Conservation (phyloP, 2,113 vertebrate genomes). For the Copsychus sechellarum region DNA sequence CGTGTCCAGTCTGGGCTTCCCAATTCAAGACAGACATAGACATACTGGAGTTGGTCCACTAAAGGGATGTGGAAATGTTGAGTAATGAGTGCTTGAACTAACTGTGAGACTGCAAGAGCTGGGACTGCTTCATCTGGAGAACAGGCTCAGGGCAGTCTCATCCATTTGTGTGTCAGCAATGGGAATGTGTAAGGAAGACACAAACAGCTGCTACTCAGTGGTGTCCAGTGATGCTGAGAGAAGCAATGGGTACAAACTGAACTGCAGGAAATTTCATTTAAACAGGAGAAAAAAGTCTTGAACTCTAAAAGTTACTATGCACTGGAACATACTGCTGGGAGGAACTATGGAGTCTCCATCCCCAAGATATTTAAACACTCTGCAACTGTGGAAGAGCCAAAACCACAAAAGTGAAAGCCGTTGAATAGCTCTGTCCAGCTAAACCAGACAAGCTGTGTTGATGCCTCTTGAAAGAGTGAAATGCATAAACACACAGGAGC, state of each 20-base stretch:
- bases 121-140: not conserved
- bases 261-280: not conserved
- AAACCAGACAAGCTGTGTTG: not conserved
- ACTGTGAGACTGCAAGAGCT: not conserved
- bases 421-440: not conserved
- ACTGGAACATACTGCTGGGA: not conserved
- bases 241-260: not conserved
- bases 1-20: not conserved
- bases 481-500: not conserved
- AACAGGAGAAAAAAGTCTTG: not conserved
- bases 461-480: not conserved
- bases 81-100: not conserved
- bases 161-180: rapidly evolving
- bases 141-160: not conserved
- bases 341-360: not conserved
- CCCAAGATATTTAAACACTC: not conserved
- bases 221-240: not conserved
- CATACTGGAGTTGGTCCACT: not conserved
- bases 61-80: not conserved
- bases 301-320: not conserved
- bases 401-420: not conserved
- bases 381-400: not conserved
- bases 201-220: not conserved
- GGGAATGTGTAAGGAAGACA: not conserved
- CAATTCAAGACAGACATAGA: not conserved